Conservation (phyloP, 2,113 vertebrate species). For the Lagopus leucura region DNA sequence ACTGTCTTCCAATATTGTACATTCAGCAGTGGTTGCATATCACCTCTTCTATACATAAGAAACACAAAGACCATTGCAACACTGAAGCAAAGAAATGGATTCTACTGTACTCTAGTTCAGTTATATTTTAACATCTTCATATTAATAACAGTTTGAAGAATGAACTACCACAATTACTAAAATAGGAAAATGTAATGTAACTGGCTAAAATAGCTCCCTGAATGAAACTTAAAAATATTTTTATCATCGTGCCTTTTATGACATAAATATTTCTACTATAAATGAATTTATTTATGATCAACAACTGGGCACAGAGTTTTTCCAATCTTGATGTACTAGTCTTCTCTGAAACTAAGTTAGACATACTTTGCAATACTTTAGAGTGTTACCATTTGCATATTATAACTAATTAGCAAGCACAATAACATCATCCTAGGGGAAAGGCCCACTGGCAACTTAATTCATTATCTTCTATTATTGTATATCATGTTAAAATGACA, state of each 20-base stretch:
- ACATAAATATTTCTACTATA: background rate
- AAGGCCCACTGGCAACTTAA: slow-evolving; percentile 66
- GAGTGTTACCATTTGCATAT: slow-evolving; percentile 82
- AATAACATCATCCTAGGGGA: slow-evolving; percentile 78
- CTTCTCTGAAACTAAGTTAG: background rate
- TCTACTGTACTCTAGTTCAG: background rate
- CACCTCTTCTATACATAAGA: background rate
- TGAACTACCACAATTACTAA: background rate
- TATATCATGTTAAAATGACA: slow-evolving; percentile 84
- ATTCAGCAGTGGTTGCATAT: background rate
- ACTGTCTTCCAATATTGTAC: background rate
- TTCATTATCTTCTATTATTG: slow-evolving; percentile 82
- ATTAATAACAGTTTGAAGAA: background rate
- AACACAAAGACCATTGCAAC: background rate
- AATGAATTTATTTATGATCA: background rate
- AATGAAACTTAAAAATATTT: background rate
- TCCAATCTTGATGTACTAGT: background rate
- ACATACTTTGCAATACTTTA: slow-evolving; percentile 22
- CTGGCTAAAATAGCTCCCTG: background rate
- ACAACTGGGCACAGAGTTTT: background rate
- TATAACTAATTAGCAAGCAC: slow-evolving; percentile 89
- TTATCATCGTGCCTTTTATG: background rate
- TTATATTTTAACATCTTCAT: background rate
- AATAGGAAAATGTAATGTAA: background rate
- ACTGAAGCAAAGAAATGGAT: background rate